Evolutionary conservation across 2,113 vertebrate genomes (phyloP).

Genomic region (Mirounga angustirostris): DNA sequence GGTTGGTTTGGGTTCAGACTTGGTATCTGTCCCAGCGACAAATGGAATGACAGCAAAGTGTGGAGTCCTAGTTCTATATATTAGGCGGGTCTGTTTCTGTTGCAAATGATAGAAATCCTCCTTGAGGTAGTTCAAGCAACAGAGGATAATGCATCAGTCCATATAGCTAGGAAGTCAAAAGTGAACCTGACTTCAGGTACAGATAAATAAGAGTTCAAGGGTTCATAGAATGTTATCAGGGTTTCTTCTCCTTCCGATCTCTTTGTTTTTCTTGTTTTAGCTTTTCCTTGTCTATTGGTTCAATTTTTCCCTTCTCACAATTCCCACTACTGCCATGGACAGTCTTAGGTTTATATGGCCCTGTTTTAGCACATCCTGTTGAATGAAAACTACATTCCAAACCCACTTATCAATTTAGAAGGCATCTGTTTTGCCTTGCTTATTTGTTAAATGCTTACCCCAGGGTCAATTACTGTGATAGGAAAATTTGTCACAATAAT

Average conservation of each 20-base stretch:
- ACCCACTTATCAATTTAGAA: background rate
- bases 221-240: background rate
- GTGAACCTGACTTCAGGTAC: background rate
- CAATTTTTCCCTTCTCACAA: conserved; percentile 1
- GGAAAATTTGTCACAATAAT: background rate
- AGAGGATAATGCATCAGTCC: background rate
- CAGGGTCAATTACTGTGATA: background rate
- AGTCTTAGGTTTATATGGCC: background rate
- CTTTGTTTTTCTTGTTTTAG: background rate
- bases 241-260: background rate
- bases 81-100: background rate
- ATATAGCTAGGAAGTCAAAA: background rate
- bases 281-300: background rate
- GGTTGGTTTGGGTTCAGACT: no score
- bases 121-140: background rate
- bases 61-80: background rate
- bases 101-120: background rate
- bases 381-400: background rate
- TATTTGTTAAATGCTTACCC: conserved; percentile 27
- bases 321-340: background rate
- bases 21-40: background rate
- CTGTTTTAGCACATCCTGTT: background rate
- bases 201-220: background rate
- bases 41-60: background rate
- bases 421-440: background rate